Evolutionary conservation across 2,113 vertebrate species (phyloP).

Genomic region (Cariama cristata): DNA sequence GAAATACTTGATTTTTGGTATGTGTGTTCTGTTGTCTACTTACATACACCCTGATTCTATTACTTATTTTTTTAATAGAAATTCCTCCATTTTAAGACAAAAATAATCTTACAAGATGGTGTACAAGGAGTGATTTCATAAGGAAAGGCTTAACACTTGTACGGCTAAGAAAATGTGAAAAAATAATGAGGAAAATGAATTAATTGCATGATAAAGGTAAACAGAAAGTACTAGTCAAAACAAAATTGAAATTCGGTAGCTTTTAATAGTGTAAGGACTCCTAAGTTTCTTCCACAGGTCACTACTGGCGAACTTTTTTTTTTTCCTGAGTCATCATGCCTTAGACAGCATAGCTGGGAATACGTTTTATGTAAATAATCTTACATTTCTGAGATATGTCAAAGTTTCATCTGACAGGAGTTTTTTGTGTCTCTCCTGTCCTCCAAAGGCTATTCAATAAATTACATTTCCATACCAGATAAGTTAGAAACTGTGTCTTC

Average conservation of each 20-base stretch:
- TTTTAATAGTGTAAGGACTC: not conserved
- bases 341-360: not conserved
- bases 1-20: not conserved
- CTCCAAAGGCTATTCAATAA: not conserved
- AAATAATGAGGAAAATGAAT: not conserved
- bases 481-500: not conserved
- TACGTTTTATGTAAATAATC: not conserved
- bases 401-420: not conserved
- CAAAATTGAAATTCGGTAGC: not conserved
- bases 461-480: not conserved
- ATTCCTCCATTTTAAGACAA: not conserved
- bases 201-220: not conserved
- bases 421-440: not conserved
- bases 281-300: constrained; percentile 27
- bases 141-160: not conserved
- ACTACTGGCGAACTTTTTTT: not conserved
- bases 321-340: not conserved
- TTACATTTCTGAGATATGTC: not conserved
- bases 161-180: not conserved
- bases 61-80: not conserved
- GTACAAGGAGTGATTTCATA: not conserved
- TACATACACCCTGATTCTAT: not conserved
- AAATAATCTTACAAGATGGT: not conserved
- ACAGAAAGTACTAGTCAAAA: not conserved
- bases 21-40: not conserved